Base-by-base conservation (phyloP, 2,113 vertebrate species). In the Calidris pugnax region DNA sequence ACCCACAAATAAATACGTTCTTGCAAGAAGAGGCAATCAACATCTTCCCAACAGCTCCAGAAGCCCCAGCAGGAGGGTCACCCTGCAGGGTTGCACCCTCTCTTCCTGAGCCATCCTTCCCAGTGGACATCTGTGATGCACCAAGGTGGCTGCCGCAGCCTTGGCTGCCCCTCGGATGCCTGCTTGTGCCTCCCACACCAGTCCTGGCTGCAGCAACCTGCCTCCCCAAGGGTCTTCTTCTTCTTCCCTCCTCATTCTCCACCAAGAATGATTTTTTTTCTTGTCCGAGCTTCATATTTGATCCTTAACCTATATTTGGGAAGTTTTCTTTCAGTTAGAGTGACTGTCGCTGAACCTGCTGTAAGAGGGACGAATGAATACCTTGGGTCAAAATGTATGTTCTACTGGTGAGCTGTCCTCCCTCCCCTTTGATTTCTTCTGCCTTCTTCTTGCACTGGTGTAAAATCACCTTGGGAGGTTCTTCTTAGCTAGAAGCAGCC, bases 81-180 rank as follows among this genome's bases (percentile, higher is more conserved):
- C 33, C 66, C 72, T 0, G 0, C 0, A 7, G 59, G 57, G 41
- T 41, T 93, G n/a, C 8, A 16, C 30, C 50, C 20, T 30, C 43
- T 73, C 10, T 74, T 51, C 72, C 85, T 33, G 16, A 74, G 73
- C 51, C 74, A 27, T 33, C 39, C 57, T 78, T 28, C 17, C 47
- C 5, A 1, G 72, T 20, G 67, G 28, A 63, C 9, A 9, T 11
- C n/a, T 51, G 32, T 3, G 1, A n/a, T n/a, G 66, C 43, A 66
- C 32, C 64, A 33, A 51, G 69, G n/a, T 1, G 9, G 53, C 41
- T 79, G 19, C 20, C 4, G 0, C 89, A 84, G 45, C 73, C 27
- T 60, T 57, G 37, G 24, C 23, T 62, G 51, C 30, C 35, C 67
- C 76, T 51, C 0, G 0, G 35, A 43, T 4, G 3, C 50, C 76